Conservation (phyloP, 2,888 invertebrate genomes). For the Lycophotia porphyrea region DNA sequence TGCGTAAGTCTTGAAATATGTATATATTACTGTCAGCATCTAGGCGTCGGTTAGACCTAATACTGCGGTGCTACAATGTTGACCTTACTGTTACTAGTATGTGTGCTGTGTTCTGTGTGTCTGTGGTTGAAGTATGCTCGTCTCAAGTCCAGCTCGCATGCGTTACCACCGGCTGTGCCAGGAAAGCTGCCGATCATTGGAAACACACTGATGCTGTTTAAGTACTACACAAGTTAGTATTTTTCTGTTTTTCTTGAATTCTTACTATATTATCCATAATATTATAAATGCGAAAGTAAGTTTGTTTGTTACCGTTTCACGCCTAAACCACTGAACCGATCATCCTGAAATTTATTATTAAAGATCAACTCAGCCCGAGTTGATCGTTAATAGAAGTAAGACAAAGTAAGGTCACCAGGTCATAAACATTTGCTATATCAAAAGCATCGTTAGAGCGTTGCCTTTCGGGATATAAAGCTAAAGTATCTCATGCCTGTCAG, state of each 20-base stretch:
- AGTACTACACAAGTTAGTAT: slow-evolving; percentile 13
- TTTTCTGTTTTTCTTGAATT: neutral
- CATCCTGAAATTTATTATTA: no score
- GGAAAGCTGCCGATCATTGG: slow-evolving; percentile 31
- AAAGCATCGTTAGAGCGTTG: neutral
- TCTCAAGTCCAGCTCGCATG: neutral
- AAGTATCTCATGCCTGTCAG: no score
- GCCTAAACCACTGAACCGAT: no score
- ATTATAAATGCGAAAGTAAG: no score
- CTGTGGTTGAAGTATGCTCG: slow-evolving; percentile 30
- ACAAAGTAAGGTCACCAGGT: neutral
- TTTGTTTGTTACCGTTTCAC: no score
- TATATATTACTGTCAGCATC: neutral
- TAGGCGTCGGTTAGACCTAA: neutral
- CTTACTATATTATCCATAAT: no score
- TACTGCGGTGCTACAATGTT: slow-evolving; percentile 11
- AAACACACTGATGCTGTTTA: neutral
- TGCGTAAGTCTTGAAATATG: neutral
- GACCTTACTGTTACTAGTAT: neutral
- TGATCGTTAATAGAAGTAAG: no score
- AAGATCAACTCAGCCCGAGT: no score
- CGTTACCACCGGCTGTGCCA: slow-evolving; percentile 31
- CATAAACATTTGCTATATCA: neutral
- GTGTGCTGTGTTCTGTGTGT: slow-evolving; percentile 1
- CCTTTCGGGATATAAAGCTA: neutral